Evolutionary conservation across 2,113 vertebrate species (phyloP), one percentile per base, ranked within the genome.

Genomic region (Ranitomeya imitator): DNA sequence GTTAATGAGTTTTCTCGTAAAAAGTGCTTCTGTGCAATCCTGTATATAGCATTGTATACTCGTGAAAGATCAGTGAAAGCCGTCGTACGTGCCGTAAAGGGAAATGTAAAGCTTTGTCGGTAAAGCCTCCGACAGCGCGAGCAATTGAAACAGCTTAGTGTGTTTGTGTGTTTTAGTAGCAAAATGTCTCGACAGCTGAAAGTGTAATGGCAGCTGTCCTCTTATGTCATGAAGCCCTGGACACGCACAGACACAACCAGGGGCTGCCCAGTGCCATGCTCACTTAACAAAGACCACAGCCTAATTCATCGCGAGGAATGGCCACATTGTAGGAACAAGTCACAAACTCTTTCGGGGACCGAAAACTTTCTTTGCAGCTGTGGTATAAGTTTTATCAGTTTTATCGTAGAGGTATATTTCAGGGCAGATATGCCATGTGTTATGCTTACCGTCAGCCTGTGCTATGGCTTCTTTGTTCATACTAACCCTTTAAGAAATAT

Each of bases 131-230:
- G 18, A 45, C 69, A 45, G 23, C 45, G 10, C 57, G 6, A 63
- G 71, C 73, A 23, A 60, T 37, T 52, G 54, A 76, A 59, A 14
- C 21, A 14, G 77, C 82, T 83, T 23, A 37, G n/a, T 82, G 65
- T 83, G 67, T 88, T 76, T 85, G 73, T 82, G 73, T 63, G 16
- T 15, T 78, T 77, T 67, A 85, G 60, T 8, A 89, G 61, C 45
- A 85, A 88, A 87, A 77, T 69, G 59, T 45, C 74, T 52, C 60
- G 71, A 85, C 87, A 89, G 87, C 87, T 89, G 87, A 89, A 54
- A 69, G 60, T 18, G 60, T 79, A 55, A 84, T 79, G 73, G 82
- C 87, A 89, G 87, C 87, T 89, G 87, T 85, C 87, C 60, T 57
- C 82, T 59, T 89, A 31, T 89, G 87, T 89, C 87, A 89, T 21